Evolutionary conservation across 2,888 invertebrate genomes (phyloP), one percentile per base, ranked within the genome.

Genomic region (Muschampia plurimacula): DNA sequence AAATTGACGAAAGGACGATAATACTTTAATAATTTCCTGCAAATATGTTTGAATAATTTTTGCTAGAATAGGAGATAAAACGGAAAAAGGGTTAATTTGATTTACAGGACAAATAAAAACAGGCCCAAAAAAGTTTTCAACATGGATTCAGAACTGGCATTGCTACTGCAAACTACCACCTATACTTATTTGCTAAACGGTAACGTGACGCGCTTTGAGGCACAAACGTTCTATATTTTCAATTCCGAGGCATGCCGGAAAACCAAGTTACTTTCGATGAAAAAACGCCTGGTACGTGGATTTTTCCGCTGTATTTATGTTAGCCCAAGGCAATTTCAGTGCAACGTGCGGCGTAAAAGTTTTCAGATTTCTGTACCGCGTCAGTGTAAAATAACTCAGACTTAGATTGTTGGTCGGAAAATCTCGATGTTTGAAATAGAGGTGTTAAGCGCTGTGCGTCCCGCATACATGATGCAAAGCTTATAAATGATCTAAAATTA

Each of bases 301-400:
- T 52, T 52, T 49, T 52, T 9, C 41, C 52, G 52, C 52, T 8
- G 22, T 52, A 52, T 55, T 55, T 55, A 55, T 9, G 52, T 55
- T 55, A 9, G 22, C 52, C 52, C 22, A 55, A 55, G 52, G 52
- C 52, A 55, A 55, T 55, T 55, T 55, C 22, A 13, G 8, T 55
- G 52, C 52, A 22, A 22, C 52, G 52, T 55, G 52, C 49, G 8
- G 49, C 44, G 44, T 44, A 44, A 49, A 49, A 49, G n/a, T 49
- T 49, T 15, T 15, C 49, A n/a, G 49, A 49, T 49, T 49, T 49
- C 49, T 49, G 49, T 49, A 49, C 8, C 49, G 49, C 49, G 6
- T 49, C 49, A 49, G n/a, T n/a, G 49, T 49, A 8, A 49, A n/a
- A 49, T 49, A 49, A n/a, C 49, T 49, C n/a, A 49, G 49, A 49